Evolutionary conservation across 2,113 vertebrate species (phyloP).

Genomic region (Menura novaehollandiae): DNA sequence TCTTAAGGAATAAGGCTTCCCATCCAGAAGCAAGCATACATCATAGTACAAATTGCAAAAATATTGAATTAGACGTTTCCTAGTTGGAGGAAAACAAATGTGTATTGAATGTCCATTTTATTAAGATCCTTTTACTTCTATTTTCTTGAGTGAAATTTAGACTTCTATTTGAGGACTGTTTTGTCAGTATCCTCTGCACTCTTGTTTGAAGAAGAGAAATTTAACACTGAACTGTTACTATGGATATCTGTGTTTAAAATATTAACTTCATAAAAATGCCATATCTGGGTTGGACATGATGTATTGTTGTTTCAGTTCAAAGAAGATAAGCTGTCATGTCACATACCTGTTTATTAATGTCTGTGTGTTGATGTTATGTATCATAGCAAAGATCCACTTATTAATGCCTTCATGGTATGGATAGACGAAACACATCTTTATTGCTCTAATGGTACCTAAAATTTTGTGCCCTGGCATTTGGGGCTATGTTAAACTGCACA

Average conservation of each 20-base stretch:
- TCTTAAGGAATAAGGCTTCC: constrained; percentile 67
- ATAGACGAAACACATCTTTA: background rate
- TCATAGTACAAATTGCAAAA: constrained; percentile 51
- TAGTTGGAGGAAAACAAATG: constrained; percentile 34
- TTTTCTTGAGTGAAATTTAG: background rate
- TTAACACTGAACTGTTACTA: background rate
- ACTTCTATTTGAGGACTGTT: background rate
- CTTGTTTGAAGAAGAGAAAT: background rate
- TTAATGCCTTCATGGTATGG: background rate
- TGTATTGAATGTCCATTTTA: background rate
- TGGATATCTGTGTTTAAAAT: constrained; percentile 48
- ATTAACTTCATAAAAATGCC: background rate
- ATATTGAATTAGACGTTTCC: constrained; percentile 51
- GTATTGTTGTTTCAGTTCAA: background rate
- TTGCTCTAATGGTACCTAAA: background rate
- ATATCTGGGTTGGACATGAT: constrained; percentile 15
- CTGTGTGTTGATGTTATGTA: background rate
- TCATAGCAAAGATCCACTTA: background rate
- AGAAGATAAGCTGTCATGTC: background rate
- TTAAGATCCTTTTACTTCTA: background rate
- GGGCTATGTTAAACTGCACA: background rate
- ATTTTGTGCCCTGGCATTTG: background rate
- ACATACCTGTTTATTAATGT: constrained; percentile 8
- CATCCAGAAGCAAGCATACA: constrained; percentile 41
- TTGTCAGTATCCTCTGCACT: background rate